A percentile compares a stretch with the other conserved stretches of the same genome.
Conservation (phyloP, 2,797 vertebrate genomes). For the Galagoides demidoff region DNA sequence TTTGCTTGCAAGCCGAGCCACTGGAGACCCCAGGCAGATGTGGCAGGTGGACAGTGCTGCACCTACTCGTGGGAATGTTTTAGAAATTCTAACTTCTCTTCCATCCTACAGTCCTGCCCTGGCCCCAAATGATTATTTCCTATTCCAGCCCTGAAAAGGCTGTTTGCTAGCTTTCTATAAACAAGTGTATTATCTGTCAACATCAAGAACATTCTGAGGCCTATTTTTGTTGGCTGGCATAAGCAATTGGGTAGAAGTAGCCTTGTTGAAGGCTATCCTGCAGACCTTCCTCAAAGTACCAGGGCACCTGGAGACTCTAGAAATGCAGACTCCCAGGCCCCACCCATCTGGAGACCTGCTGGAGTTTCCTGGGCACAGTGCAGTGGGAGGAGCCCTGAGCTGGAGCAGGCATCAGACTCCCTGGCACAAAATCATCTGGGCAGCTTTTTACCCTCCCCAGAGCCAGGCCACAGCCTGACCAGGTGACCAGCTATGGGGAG, state of each 20-base stretch:
- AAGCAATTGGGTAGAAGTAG: neutral
- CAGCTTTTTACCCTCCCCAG: neutral
- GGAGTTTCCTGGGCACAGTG: neutral
- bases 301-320: neutral
- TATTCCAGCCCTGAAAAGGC: too few species aligned
- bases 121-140: too few species aligned
- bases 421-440: neutral
- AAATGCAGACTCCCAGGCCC: neutral
- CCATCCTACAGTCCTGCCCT: too few species aligned
- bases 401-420: neutral
- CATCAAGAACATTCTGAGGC: neutral
- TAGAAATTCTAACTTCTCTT: too few species aligned
- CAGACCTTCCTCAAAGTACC: neutral
- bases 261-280: neutral
- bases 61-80: too few species aligned
- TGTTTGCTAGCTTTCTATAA: neutral
- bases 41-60: fast-evolving
- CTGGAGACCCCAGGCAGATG: neutral
- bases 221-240: neutral
- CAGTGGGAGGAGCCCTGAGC: too few species aligned
- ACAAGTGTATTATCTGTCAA: neutral
- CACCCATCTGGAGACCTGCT: too few species aligned
- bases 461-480: neutral
- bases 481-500: neutral
- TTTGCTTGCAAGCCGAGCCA: too few species aligned